Evolutionary conservation across 2,797 vertebrate species (phyloP).

Genomic region (Sebastes dallii): DNA sequence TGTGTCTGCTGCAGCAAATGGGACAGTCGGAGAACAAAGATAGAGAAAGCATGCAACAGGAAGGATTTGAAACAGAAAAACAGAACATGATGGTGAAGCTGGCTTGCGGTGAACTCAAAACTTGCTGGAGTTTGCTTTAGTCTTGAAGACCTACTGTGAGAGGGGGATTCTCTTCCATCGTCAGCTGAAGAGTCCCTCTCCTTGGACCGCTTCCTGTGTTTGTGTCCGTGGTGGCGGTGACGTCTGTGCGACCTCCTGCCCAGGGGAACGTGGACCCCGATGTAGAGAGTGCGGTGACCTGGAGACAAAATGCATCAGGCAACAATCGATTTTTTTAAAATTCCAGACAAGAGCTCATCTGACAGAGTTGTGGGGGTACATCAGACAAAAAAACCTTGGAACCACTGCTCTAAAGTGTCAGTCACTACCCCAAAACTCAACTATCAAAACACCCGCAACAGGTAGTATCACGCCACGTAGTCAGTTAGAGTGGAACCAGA

Average conservation of each 20-base stretch:
- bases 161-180: slow-evolving; percentile 94
- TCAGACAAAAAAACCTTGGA: too few species aligned
- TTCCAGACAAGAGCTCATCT: too few species aligned
- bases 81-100: background rate
- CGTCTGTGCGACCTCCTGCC: slow-evolving; percentile 94
- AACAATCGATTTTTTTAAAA: background rate
- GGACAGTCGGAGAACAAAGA: background rate
- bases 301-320: background rate
- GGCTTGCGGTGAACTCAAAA: background rate
- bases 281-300: slow-evolving; percentile 97
- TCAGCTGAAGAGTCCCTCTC: slow-evolving; percentile 93
- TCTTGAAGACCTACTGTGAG: slow-evolving; percentile 86
- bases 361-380: too few species aligned
- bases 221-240: slow-evolving; percentile 95
- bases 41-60: background rate
- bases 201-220: slow-evolving; percentile 95
- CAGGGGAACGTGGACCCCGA: slow-evolving; percentile 95
- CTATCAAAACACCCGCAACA: background rate
- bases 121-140: background rate
- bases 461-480: background rate
- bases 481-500: background rate
- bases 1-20: slow-evolving; percentile 83
- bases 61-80: background rate
- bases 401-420: too few species aligned
- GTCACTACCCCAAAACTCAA: background rate